Base-by-base conservation (phyloP, 1,140 invertebrate genomes). In the Euwallacea fornicatus region DNA sequence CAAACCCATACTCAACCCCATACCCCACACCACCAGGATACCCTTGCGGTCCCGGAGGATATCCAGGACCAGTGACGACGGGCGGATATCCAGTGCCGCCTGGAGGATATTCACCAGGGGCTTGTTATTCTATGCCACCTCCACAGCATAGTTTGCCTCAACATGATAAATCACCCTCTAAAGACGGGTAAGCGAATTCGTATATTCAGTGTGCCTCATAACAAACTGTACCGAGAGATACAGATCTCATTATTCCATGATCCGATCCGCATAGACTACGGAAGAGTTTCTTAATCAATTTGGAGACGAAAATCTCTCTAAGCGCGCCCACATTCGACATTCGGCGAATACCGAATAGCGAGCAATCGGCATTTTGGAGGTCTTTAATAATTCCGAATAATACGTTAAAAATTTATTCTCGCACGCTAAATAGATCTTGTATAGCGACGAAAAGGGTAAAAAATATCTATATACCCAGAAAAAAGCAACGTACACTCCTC, bases 81-180 rank as follows among this genome's bases (percentile, higher is more conserved):
- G 75, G 70, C 7, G 74, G 71, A 9, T 88, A 88, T 81, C 83
- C 84, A 11, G 76, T 79, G 8, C 79, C 81, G 63, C 89, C 90
- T 47, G 87, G 90, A 50, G 89, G 89, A 33, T 93, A 93, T 81
- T 86, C 87, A 10, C 88, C 89, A 43, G 83, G 87, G 63, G 85
- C 90, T 42, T 94, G 91, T 81, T 94, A 94, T 82, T 89, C 88
- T 63, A 93, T 94, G 91, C 91, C 91, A 21, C 91, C 91, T 33
- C 90, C 91, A 16, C 86, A 87, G 71, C 85, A 86, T 74, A 85
- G 85, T 10, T 87, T 91, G 75, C 85, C 88, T 43, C 86, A 89
- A 74, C 89, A 89, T 70, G 88, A 90, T 46, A 92, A 92, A 78
- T 84, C 86, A 6, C 81, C 85, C 21, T 87, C 88, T 79, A 93